A percentile compares a stretch with the other conserved stretches of the same genome.
phyloP scores from a whole-genome alignment of 1,140 invertebrate genomes.

The Hormaphis cornu region DNA sequence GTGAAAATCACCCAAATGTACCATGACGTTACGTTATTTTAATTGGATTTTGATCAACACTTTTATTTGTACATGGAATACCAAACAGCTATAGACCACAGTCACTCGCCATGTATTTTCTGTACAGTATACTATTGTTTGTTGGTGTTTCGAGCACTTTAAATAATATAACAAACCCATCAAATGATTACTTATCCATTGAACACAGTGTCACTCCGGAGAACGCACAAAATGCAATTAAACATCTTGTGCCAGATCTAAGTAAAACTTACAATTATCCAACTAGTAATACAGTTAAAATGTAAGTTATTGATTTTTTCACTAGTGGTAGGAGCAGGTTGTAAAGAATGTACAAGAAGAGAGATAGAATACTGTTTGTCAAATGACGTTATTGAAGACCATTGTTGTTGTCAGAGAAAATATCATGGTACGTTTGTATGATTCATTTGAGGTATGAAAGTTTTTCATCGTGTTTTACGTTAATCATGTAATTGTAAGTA shows the following conservation, averaged over 20 bases:
- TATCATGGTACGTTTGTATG: constrained; percentile 43
- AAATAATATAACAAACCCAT: neutral
- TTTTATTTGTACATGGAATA: neutral
- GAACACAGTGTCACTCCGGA: neutral
- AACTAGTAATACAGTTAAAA: neutral
- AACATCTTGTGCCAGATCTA: neutral
- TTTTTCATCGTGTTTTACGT: neutral
- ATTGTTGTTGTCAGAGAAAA: constrained; percentile 59
- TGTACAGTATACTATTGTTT: neutral
- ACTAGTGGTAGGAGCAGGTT: constrained; percentile 45
- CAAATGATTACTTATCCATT: neutral
- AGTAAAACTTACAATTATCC: neutral
- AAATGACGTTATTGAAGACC: constrained; percentile 54
- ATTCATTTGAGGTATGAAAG: neutral
- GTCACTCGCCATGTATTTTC: neutral
- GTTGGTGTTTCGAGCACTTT: neutral
- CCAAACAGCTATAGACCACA: neutral
- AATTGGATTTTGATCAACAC: neutral
- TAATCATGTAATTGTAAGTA: neutral
- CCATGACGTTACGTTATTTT: neutral
- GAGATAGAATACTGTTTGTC: constrained; percentile 57
- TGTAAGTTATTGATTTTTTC: constrained; percentile 1
- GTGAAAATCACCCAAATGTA: neutral
- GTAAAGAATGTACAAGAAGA: constrained; percentile 50
- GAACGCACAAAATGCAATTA: neutral